Base-by-base conservation (phyloP, 2,797 vertebrate species). In the Rhynchotus rufescens region DNA sequence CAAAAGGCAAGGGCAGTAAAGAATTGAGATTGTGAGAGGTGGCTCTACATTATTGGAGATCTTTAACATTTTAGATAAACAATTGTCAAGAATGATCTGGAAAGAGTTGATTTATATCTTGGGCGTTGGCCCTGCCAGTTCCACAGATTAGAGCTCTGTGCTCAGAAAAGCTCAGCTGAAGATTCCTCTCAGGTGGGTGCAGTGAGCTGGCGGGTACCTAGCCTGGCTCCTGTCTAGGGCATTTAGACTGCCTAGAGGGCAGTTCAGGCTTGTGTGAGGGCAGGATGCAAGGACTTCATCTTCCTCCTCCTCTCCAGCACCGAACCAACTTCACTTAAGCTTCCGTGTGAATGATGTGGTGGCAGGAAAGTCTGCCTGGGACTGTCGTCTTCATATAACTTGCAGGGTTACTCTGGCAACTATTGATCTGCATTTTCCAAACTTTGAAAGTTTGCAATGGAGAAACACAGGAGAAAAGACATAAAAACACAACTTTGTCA, bases 41-140 rank as follows among this genome's bases (percentile, higher is more conserved):
- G 42, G 44, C 62, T 52, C 17, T 36, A 19, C 69, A 23, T 73
- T 85, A 80, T 64, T 90, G 1, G 47, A 89, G 87, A 73, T 79
- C 71, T 69, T 47, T 23, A 62, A 44, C 32, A 82, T 36, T 47
- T 89, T 22, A 87, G 78, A 69, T 69, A 75, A 69, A 72, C 82
- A 30, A 67, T 23, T 74, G 59, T 87, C 73, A 81, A 60, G 26
- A 54, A 40, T 12, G 42, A 62, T 54, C 23, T 5, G 54, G 16
- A 85, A 78, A 57, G 16, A 83, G 75, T 60, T 83, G 82, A 92
- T 95, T 80, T 17, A 1, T 80, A 61, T 79, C 65, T 89, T 60
- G n/a, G 72, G 38, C 66, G 38, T n/a, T 85, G 20, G 49, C 66
- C 23, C 86, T 87, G 73, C 66, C 71, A 69, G 1, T 45, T 34